A percentile compares a stretch with the other conserved stretches of the same genome.
These are phyloP conservation scores for Hyppa rectilinea DNA, from an alignment of 2,888 invertebrate genomes.

Conservation along the genomic window DNA sequence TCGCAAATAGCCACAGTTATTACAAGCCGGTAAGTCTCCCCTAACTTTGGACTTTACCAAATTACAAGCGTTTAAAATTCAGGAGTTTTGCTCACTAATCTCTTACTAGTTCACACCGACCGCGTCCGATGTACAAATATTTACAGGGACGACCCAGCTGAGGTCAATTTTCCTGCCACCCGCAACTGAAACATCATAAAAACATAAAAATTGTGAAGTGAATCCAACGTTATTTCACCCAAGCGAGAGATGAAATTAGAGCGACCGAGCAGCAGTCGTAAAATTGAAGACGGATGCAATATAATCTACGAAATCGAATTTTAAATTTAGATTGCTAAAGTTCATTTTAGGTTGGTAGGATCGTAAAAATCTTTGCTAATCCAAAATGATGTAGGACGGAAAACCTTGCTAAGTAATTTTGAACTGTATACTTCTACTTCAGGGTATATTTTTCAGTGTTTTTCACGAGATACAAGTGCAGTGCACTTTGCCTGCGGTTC, in stretches of 20 bases:
- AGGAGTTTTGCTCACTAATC: conserved; percentile 82
- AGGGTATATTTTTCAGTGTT: conserved; percentile 63
- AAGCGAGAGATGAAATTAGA: conserved; percentile 62
- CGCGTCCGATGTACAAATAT: conserved; percentile 86
- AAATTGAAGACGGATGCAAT: conserved; percentile 73
- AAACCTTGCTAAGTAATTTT: conserved; percentile 38
- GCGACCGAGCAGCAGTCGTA: conserved; percentile 66
- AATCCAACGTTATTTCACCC: conserved; percentile 49
- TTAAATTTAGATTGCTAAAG: conserved; percentile 75
- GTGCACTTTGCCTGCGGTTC: conserved; percentile 83
- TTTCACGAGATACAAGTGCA: conserved; percentile 78
- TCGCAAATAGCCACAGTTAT: conserved; percentile 58
- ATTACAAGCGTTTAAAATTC: conserved; percentile 71
- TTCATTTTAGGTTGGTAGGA: conserved; percentile 74
- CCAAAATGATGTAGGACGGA: conserved; percentile 65
- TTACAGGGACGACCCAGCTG: conserved; percentile 86
- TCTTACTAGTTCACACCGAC: conserved; percentile 82
- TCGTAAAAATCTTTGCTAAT: conserved; percentile 57
- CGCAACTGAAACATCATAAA: conserved; percentile 71
- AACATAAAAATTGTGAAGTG: conserved; percentile 28
- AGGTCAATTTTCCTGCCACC: conserved; percentile 85
- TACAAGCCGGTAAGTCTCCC: conserved; percentile 60
- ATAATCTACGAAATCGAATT: conserved; percentile 74
- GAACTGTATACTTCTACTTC: not conserved
- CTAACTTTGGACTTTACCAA: conserved; percentile 65